Percentiles rank a stretch among this genome's conserved stretches.
phyloP scores from a whole-genome alignment of 2,888 invertebrate genomes.

The Scaptomyza flava region DNA sequence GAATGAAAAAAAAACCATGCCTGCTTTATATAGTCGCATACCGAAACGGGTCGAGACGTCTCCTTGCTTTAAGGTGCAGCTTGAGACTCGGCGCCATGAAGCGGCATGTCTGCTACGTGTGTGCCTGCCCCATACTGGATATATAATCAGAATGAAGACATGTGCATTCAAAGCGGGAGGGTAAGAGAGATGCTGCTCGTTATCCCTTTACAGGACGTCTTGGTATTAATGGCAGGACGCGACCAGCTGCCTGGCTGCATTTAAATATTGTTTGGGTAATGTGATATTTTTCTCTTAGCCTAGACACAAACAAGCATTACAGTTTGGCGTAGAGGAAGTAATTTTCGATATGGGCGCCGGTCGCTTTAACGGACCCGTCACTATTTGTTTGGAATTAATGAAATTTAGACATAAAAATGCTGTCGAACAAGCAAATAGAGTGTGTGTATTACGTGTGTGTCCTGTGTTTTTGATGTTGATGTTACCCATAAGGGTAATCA shows the following conservation, averaged over 20 bases:
- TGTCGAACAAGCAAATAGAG: constrained; percentile 51
- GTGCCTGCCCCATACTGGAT: constrained; percentile 35
- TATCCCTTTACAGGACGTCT: constrained; percentile 61
- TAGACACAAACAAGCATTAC: constrained; percentile 32
- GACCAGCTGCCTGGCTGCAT: constrained; percentile 59
- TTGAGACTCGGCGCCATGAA: constrained; percentile 18
- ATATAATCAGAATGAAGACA: constrained; percentile 70
- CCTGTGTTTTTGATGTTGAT: constrained; percentile 44
- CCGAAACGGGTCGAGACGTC: constrained; percentile 8
- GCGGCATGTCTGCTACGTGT: constrained; percentile 39
- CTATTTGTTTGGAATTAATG: constrained; percentile 75
- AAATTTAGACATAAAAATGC: constrained; percentile 74
- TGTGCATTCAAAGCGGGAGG: constrained; percentile 55
- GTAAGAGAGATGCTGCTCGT: constrained; percentile 48
- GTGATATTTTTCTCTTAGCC: constrained; percentile 61
- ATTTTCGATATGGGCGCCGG: constrained; percentile 69
- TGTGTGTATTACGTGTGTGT: constrained; percentile 11
- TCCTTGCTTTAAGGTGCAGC: constrained; percentile 55
- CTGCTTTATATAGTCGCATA: constrained; percentile 3
- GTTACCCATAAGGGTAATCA: constrained; percentile 71
- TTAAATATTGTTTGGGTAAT: constrained; percentile 66
- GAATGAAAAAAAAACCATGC: constrained; percentile 50
- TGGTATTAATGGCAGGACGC: constrained; percentile 61
- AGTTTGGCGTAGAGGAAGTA: constrained; percentile 61
- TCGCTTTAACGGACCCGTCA: constrained; percentile 17